Evolutionary conservation across 2,888 invertebrate genomes (phyloP).

Genomic region (Anthophora plumipes): DNA sequence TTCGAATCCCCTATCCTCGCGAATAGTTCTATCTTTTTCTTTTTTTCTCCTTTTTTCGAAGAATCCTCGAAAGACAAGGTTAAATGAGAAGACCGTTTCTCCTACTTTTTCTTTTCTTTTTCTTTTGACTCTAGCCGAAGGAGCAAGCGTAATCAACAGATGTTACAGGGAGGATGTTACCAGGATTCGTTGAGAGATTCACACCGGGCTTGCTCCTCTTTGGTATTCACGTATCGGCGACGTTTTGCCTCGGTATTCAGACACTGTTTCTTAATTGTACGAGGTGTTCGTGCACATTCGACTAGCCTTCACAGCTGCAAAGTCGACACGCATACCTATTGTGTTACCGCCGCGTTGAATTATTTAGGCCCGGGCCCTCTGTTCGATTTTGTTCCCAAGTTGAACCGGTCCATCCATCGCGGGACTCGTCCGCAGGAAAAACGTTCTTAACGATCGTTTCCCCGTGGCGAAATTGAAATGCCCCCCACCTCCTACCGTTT

Average conservation of each 20-base stretch:
- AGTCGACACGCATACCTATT: constrained; percentile 68
- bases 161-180: constrained; percentile 36
- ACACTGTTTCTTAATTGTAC: constrained; percentile 72
- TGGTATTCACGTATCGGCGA: constrained; percentile 66
- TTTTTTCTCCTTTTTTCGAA: neutral
- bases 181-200: constrained; percentile 24
- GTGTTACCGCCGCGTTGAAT: constrained; percentile 63
- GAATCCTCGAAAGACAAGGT: neutral
- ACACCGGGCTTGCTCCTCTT: constrained; percentile 24
- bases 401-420: constrained; percentile 44
- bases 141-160: neutral
- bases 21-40: neutral
- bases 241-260: constrained; percentile 68
- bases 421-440: constrained; percentile 15
- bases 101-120: neutral
- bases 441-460: neutral
- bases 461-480: neutral
- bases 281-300: constrained; percentile 70
- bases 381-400: constrained; percentile 43
- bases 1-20: neutral
- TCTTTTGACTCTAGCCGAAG: neutral
- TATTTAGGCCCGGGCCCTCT: constrained; percentile 67
- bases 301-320: constrained; percentile 63
- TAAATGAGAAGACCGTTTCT: neutral
- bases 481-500: too few species aligned